These are phyloP conservation scores for Cynoglossus semilaevis DNA, from an alignment of 2,113 vertebrate species.

Conservation along the genomic window DNA sequence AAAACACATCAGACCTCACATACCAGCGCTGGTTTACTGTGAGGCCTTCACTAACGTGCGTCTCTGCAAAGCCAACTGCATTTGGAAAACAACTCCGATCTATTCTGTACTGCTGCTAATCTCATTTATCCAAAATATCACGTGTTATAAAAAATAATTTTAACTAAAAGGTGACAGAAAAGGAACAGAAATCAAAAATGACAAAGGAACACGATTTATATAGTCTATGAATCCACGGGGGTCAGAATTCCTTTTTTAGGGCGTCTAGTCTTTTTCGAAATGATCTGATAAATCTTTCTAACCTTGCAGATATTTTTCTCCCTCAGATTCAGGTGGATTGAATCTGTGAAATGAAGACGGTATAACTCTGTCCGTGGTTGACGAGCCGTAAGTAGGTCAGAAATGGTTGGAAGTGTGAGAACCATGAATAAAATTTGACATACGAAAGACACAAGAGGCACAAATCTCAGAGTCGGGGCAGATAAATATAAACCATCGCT, in stretches of 20 bases:
- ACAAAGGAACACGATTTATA: too few relatives aligned
- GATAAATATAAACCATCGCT: constrained; percentile 1
- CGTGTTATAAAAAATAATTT: constrained; percentile 44
- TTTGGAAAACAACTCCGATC: constrained; percentile 29
- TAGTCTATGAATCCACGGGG: too few relatives aligned
- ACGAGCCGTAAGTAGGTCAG: too few relatives aligned
- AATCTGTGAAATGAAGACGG: too few relatives aligned
- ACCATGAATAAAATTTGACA: too few relatives aligned
- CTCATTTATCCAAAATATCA: constrained; percentile 15
- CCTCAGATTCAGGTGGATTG: too few relatives aligned
- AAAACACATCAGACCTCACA: constrained; percentile 87
- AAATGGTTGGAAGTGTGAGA: too few relatives aligned
- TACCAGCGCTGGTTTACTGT: constrained; percentile 87
- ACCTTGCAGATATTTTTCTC: too few relatives aligned
- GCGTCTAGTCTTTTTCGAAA: too few relatives aligned
- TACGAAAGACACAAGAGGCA: not conserved
- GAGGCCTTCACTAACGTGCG: constrained; percentile 86
- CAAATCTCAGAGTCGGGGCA: not conserved
- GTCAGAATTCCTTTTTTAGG: too few relatives aligned
- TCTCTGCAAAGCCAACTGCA: constrained; percentile 53
- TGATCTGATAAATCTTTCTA: too few relatives aligned
- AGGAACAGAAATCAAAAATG: not conserved
- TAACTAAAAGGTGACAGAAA: constrained; percentile 39
- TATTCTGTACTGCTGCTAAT: constrained; percentile 15
- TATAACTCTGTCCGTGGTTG: too few relatives aligned